These are phyloP conservation scores for Hirtodrosophila histrioides DNA, from an alignment of 2,888 invertebrate genomes.

Conservation along the genomic window DNA sequence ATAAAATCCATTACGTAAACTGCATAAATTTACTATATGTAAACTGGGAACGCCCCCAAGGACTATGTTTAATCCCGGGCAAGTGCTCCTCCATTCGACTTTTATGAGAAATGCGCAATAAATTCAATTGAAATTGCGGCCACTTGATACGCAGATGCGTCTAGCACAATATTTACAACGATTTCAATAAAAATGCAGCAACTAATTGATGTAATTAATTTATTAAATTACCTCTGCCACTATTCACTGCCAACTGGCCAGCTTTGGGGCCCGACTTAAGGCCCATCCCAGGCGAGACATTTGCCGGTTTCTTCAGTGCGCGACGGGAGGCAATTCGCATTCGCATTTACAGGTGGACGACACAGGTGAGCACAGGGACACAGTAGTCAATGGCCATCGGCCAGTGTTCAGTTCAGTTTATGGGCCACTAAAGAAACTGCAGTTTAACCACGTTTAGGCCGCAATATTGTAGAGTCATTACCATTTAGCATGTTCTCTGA, in stretches of 20 bases:
- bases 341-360: constrained; percentile 6
- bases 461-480: constrained; percentile 27
- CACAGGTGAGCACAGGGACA: constrained; percentile 20
- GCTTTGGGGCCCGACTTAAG: constrained; percentile 11
- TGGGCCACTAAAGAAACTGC: constrained; percentile 44
- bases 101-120: constrained; percentile 40
- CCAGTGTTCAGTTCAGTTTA: constrained; percentile 39
- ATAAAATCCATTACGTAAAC: constrained; percentile 27
- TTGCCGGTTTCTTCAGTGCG: constrained; percentile 26
- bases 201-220: constrained; percentile 74
- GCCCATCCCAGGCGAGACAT: constrained; percentile 5
- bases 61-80: constrained; percentile 1
- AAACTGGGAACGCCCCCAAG: constrained; percentile 26
- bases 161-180: constrained; percentile 56
- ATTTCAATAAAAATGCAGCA: constrained; percentile 62
- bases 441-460: constrained; percentile 33
- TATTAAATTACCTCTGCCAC: constrained; percentile 66
- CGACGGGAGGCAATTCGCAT: constrained; percentile 35
- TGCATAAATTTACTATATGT: constrained; percentile 51
- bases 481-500: constrained; percentile 30
- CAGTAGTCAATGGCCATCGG: constrained; percentile 10
- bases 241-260: constrained; percentile 17
- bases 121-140: constrained; percentile 40
- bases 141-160: constrained; percentile 24
- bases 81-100: constrained; percentile 6